phyloP scores from a whole-genome alignment of 2,113 vertebrate genomes.

The Falcunculus frontatus region DNA sequence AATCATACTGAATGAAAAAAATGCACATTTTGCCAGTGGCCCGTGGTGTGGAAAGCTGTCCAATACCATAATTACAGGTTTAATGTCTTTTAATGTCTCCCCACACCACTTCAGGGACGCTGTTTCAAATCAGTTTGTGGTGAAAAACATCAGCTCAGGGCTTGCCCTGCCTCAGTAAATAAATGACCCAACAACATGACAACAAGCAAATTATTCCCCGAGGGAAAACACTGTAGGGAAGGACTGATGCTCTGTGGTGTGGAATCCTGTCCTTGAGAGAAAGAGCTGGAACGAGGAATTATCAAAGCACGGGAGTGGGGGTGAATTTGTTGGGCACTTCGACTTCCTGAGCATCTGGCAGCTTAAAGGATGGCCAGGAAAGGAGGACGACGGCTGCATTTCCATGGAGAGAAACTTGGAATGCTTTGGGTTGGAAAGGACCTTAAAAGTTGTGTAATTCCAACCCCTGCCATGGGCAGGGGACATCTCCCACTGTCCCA shows the following conservation, averaged over 20 bases:
- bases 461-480: neutral
- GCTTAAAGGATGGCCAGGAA: neutral
- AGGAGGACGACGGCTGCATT: neutral
- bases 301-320: neutral
- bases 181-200: neutral
- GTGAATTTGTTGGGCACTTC: neutral
- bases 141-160: neutral
- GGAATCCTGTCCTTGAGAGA: neutral
- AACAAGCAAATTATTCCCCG: neutral
- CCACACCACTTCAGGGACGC: neutral
- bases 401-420: neutral
- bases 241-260: neutral
- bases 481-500: neutral
- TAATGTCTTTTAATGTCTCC: neutral
- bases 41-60: neutral
- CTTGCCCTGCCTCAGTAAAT: neutral
- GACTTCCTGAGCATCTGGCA: neutral
- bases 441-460: neutral
- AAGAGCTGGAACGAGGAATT: neutral
- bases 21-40: neutral
- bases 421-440: neutral
- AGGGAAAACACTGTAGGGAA: neutral
- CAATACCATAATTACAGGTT: neutral
- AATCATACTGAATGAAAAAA: neutral
- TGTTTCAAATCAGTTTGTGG: neutral